Evolutionary conservation across 2,113 vertebrate genomes (phyloP), one percentile per base, ranked within the genome.

Genomic region (Raja brachyura): DNA sequence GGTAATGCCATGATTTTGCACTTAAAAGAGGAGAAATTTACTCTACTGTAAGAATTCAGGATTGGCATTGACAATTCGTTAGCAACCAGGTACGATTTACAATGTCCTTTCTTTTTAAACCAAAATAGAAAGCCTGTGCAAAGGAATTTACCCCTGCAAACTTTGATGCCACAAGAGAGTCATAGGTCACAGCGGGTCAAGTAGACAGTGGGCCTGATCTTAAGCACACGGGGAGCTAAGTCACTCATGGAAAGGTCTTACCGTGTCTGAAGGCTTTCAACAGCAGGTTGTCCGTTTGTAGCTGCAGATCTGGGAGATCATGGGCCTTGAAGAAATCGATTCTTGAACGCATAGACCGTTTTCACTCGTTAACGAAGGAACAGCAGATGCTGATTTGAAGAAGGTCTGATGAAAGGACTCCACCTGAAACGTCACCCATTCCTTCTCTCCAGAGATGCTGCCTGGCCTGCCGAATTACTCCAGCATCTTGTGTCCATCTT

Each of bases 1-100:
- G 96, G 95, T 97, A 97, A 97, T 97, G 96, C 97, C 97, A 96
- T 95, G 96, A 96, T 98, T 98, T 97, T 97, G 97, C 97, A 97
- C 97, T 97, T 97, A 97, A 97, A 97, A 98, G 97, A 96, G 95
- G 96, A 97, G 96, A 96, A 95, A 95, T 97, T 97, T 97, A 96
- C 96, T 96, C 94, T 95, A 94, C 95, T 96, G 96, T 96, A 96
- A 96, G 95, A 96, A 96, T 96, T 94, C 94, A 93, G 95, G 96
- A 97, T 96, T 96, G 96, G 96, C 95, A 95, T 95, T 97, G 97
- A 97, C 96, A 97, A 96, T 96, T 95, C 96, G 97, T 97, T 97
- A 96, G 97, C 96, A 97, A 98, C 97, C 96, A 96, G 96, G 96
- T 95, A 95, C 95, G 96, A 96, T 96, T 96, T 96, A 95, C 96